Percentiles rank a stretch among this genome's conserved stretches.
phyloP scores from a whole-genome alignment of 2,113 vertebrate species.

The Zapornia atra region DNA sequence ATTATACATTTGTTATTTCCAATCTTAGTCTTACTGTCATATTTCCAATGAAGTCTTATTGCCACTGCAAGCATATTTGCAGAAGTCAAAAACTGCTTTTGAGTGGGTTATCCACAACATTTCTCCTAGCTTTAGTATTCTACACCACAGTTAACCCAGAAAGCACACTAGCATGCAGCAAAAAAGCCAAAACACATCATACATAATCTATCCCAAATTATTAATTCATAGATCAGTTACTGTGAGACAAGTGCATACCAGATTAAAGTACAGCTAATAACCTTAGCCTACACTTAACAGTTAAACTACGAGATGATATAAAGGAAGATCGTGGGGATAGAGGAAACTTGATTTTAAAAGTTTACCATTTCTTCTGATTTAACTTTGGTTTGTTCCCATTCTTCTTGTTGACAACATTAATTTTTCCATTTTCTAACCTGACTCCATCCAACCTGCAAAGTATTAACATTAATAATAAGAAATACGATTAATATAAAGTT shows the following conservation, averaged over 20 bases:
- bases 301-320: neutral
- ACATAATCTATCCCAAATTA: neutral
- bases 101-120: neutral
- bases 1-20: neutral
- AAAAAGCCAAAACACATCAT: neutral
- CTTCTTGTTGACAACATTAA: constrained; percentile 85
- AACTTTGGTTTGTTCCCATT: constrained; percentile 85
- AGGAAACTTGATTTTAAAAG: neutral
- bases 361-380: constrained; percentile 87
- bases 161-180: neutral
- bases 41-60: too few species aligned
- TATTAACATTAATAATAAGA: neutral
- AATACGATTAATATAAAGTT: neutral
- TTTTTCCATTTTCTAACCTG: constrained; percentile 88
- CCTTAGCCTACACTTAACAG: neutral
- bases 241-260: neutral
- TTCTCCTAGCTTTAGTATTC: neutral
- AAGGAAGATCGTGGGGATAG: neutral
- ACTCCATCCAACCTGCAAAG: constrained; percentile 89
- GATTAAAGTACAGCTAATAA: neutral
- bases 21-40: neutral
- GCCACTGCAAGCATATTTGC: neutral
- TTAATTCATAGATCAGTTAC: neutral
- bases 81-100: neutral
- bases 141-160: neutral